Evolutionary conservation across 2,113 vertebrate genomes (phyloP), one percentile per base, ranked within the genome.

Genomic region (Corythaixoides concolor): DNA sequence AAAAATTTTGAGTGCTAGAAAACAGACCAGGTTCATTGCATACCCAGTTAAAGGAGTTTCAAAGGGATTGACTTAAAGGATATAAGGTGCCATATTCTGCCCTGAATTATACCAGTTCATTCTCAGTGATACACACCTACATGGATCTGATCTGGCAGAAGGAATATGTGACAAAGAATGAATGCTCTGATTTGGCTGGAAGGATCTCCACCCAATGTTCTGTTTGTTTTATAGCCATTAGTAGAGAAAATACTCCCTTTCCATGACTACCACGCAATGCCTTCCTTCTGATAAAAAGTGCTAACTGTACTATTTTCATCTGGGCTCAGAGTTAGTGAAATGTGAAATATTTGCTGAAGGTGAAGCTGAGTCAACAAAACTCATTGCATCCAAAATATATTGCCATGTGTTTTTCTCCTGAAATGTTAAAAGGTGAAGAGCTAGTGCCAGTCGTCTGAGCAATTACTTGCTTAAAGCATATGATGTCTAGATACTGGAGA

Each of bases 391-490:
- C 49, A 43, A 93, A 94, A 62, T 39, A 35, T 41, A 43, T 58
- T 81, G 37, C 43, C 18, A 32, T 45, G 52, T 78, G 59, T 56
- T 92, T 92, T 86, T 62, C 37, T 90, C 43, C 89, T 55, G 73
- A 67, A 94, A 89, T 41, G 22, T 77, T 84, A 84, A 74, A 62
- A 89, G 59, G 55, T 89, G 60, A 80, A 95, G 93, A 94, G 32
- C 28, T 50, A 33, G 11, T 49, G 18, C 62, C 92, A 85, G 77
- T 75, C 89, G 90, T 92, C 70, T 94, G 77, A 97, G 88, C 95
- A 96, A 85, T 92, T 90, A 58, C 70, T 92, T 82, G 47, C 85
- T 89, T 80, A 89, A 96, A 97, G 93, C 32, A 96, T 95, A 96
- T 63, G 64, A 82, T 1, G 5, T 82, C 82, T 73, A 94, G 92